Base-by-base conservation (phyloP, 1,140 invertebrate species). In the Sitobion miscanthi region DNA sequence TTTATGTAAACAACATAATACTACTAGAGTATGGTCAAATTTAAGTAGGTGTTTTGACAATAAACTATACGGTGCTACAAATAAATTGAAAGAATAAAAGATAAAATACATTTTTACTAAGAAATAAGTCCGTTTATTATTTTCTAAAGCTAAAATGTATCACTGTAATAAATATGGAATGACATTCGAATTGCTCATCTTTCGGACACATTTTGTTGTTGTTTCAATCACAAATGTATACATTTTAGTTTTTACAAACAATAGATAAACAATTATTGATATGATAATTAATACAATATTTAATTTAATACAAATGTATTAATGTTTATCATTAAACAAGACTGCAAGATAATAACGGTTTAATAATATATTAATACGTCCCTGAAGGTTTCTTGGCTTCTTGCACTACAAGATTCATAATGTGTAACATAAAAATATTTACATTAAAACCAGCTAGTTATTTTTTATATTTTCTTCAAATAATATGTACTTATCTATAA, bases 1-100 rank as follows among this genome's bases (percentile, higher is more conserved):
- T 57, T 90, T 90, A 62, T 57, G 42, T 90, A 47, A 90, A 90
- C 89, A 42, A 90, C 4, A 42, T 52, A 52, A 52, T 52, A 57
- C 35, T 62, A 89, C 35, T n/a, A 89, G n/a, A 20, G 8, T 89
- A 30, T 38, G 49, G 52, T 57, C 87, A 35, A 38, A 49, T 7
- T 87, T 47, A 87, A 87, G 30, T 49, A 89, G 52, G n/a, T 89
- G 52, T 89, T 89, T 89, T 57, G 9, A 42, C 35, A 57, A 89
- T 89, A 23, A 54, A 42, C 38, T 57, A 57, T 52, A 57, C 2
- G 21, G 23, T 38, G 21, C 21, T 42, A 42, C 20, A n/a, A 35
- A 88, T 88, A 54, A 54, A 54, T 54, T 89, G 49, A 42, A 38
- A 20, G n/a, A 87, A 87, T 87, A 87, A 89, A 52, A 35, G n/a